A percentile compares a stretch with the other conserved stretches of the same genome.
phyloP scores from a whole-genome alignment of 2,797 vertebrate genomes.

The Anguilla megastoma region DNA sequence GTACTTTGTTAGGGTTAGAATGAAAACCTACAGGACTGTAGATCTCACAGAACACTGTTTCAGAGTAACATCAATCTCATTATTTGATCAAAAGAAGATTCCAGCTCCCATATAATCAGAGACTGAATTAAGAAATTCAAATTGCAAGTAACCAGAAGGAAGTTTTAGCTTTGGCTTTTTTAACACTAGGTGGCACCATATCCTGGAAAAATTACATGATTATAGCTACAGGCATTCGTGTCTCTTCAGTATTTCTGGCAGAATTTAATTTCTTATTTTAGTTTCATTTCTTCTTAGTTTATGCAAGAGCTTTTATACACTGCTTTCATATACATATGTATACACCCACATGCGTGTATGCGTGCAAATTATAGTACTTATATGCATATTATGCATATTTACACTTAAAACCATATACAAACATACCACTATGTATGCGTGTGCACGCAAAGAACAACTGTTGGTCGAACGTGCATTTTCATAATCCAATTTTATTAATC shows the following conservation, averaged over 20 bases:
- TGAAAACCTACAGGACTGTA: no score
- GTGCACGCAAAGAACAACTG: neutral
- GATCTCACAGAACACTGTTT: neutral
- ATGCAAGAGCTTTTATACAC: neutral
- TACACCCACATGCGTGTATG: neutral
- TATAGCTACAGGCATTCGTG: neutral
- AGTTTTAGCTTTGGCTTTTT: neutral
- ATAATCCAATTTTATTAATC: neutral
- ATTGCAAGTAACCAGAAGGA: neutral
- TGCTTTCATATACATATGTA: neutral
- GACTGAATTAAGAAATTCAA: neutral
- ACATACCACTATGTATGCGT: neutral
- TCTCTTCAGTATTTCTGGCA: neutral
- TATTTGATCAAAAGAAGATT: neutral
- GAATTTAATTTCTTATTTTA: neutral
- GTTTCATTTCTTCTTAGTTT: neutral
- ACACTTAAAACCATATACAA: neutral
- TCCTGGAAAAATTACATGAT: neutral
- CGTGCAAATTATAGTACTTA: neutral
- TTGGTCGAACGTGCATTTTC: neutral
- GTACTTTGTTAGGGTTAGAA: no score
- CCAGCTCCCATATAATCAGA: neutral
- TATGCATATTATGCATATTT: neutral
- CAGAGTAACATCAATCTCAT: neutral
- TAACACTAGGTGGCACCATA: conserved; percentile 18